Evolutionary conservation across 1,140 invertebrate genomes (phyloP).

Genomic region (Paramacrobiotus metropolitanus): DNA sequence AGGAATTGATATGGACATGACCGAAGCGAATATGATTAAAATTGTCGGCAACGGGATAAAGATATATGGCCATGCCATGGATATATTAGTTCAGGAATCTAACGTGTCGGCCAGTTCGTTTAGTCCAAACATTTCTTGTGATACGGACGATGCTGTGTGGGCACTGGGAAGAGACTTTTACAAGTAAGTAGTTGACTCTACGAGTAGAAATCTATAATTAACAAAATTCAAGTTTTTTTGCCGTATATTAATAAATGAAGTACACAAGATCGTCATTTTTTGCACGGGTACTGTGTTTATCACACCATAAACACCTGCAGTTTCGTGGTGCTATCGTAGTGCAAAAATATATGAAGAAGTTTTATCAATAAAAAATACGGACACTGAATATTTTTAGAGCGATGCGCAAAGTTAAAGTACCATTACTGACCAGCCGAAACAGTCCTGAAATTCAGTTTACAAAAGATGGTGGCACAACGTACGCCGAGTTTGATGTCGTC

Average conservation of each 20-base stretch:
- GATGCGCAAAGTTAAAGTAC: not conserved
- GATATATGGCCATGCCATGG: slow-evolving; percentile 2
- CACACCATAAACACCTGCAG: too few species aligned
- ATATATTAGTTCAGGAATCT: not conserved
- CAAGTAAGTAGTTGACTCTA: not conserved
- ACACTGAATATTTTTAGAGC: not conserved
- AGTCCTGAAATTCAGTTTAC: not conserved
- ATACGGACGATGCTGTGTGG: not conserved
- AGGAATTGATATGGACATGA: slow-evolving; percentile 1
- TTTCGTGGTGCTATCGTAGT: too few species aligned
- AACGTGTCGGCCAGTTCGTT: not conserved
- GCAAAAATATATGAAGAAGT: not conserved
- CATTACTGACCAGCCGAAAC: not conserved
- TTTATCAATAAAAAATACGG: not conserved
- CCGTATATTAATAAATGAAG: too few species aligned
- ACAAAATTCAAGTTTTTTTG: too few species aligned
- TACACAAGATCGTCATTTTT: too few species aligned
- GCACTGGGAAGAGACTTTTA: not conserved
- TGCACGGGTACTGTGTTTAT: too few species aligned
- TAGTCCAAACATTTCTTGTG: not conserved
- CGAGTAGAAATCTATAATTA: not conserved
- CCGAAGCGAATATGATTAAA: not conserved
- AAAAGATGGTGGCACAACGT: not conserved
- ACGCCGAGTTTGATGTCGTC: not conserved
- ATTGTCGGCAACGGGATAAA: not conserved